phyloP scores from a whole-genome alignment of 2,797 vertebrate genomes.

The Manis crassicaudata region DNA sequence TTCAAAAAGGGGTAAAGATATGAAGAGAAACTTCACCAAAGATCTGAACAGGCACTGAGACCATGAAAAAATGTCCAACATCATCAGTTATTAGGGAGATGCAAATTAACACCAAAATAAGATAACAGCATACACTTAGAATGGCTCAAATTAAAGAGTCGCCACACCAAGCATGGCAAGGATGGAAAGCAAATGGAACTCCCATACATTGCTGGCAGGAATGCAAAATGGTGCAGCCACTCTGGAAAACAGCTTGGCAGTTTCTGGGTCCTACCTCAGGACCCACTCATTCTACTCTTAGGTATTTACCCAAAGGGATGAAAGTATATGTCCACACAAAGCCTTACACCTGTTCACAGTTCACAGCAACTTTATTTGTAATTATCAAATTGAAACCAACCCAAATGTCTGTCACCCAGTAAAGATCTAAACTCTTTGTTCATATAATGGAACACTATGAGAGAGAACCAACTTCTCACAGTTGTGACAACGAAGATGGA shows the following conservation, averaged over 20 bases:
- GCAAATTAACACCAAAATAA: background rate
- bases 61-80: background rate
- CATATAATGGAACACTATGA: background rate
- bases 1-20: background rate
- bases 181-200: background rate
- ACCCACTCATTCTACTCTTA: background rate
- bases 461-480: background rate
- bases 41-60: background rate
- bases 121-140: background rate
- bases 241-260: background rate
- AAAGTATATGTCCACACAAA: background rate
- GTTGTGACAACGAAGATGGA: background rate
- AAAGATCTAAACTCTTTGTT: background rate
- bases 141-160: background rate
- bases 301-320: background rate
- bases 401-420: background rate
- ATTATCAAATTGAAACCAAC: slow-evolving; percentile 14
- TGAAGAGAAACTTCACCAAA: slow-evolving; percentile 31
- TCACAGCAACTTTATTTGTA: background rate
- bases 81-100: background rate
- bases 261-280: background rate
- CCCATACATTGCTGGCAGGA: background rate
- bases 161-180: background rate
- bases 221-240: background rate
- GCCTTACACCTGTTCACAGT: background rate